Evolutionary conservation across 2,113 vertebrate genomes (phyloP), one percentile per base, ranked within the genome.

Genomic region (Ahaetulla prasina): DNA sequence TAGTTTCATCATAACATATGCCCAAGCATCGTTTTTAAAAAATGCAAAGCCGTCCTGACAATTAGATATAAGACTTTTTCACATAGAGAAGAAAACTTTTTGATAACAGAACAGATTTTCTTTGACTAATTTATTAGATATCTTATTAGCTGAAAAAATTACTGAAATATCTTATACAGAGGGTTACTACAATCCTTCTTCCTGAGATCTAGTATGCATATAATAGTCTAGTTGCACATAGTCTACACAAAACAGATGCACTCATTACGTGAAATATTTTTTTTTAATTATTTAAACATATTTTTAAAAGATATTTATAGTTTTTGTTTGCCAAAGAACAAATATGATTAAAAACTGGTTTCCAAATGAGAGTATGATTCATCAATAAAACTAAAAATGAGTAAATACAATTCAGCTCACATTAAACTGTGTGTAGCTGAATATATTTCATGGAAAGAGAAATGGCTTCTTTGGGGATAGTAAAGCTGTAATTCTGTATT

Each of bases 361-460:
- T 86, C 18, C 20, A 8, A 9, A 49, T 50, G 55, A 18, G 47
- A 55, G 11, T 27, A 90, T 39, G 89, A 85, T 30, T 86, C 90
- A 35, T 43, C 80, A 74, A 92, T 74, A 88, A 53, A 52, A 89
- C 74, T 80, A 55, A 86, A 91, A 93, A 90, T 54, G 50, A 93
- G 90, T 91, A 91, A 47, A 0, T 93, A 91, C 63, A 93, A 54
- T 30, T 57, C 92, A 68, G 30, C 39, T 84, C 52, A 90, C 20
- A 63, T 43, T 50, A 63, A 25, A 63, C 23, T 43, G 25, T 60
- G 80, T 49, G n/a, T 30, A 25, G 88, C n/a, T 50, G 84, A 47
- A 43, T 57, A 63, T 25, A 23, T 86, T 90, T 11, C 45, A 35
- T 20, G 11, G 43, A 89, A 55, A 85, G 23, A 91, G 93, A 95